Evolutionary conservation across 2,888 invertebrate species (phyloP), one percentile per base, ranked within the genome.

Genomic region (Lypha dubia): DNA sequence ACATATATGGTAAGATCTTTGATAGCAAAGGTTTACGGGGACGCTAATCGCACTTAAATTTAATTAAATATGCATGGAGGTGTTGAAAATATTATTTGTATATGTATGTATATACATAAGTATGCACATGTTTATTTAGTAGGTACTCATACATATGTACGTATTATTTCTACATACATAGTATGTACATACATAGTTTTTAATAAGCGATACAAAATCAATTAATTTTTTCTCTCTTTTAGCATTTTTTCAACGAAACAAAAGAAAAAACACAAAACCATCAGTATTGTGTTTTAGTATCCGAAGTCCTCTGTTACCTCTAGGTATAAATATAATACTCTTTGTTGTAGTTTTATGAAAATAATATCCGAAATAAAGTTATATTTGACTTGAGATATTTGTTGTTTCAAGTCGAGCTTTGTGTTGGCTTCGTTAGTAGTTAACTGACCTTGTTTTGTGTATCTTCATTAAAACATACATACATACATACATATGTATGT

Each of bases 361-460:
- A 68, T 62, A 56, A 62, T 53, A 38, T n/a, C 17, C 1, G 13
- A 46, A 62, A 67, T 28, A 41, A 73, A 80, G 49, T 49, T 13
- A 9, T 13, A 46, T 32, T 41, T 41, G 63, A 24, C 38, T 58
- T 49, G 32, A 5, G 15, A 71, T 63, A 46, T 11, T 51, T 68
- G 15, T 65, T 62, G 46, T n/a, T 41, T 62, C n/a, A 65, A 73
- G 49, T 49, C 46, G 63, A 46, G 71, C 63, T 71, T 74, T 49
- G 53, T 20, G 28, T 51, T 83, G 32, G 65, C 65, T 75, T 71
- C 56, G 62, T 68, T 74, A 62, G 74, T 41, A 13, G 51, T 44
- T 65, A 65, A 70, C 63, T 63, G 62, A 38, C 62, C 63, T 77
- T 76, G 44, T 67, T 63, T 53, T 41, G 15, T 46, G 68, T 79